Evolutionary conservation across 2,888 invertebrate species (phyloP), one percentile per base, ranked within the genome.

Genomic region (Ormyrus pomaceus): DNA sequence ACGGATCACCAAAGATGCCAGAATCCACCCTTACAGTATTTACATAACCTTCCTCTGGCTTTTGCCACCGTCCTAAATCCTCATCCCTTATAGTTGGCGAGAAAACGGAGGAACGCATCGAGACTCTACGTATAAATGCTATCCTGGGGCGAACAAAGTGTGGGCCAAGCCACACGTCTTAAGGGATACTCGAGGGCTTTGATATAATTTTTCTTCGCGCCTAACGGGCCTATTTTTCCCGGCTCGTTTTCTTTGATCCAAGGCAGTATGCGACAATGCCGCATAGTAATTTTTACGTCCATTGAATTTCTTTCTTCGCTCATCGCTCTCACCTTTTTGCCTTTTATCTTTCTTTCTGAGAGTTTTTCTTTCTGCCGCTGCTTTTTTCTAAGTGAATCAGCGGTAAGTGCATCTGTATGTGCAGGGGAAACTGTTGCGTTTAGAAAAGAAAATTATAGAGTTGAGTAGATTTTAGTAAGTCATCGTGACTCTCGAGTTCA

Each of bases 171-270:
- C 13, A 9, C 51, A 46, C 34, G 71, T 78, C 79, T 74, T 72
- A 78, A 68, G 71, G 69, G 62, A 74, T 69, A 50, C 58, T 64
- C 62, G 53, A 13, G 51, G 68, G 13, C 76, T 71, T 83, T 83
- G 86, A 87, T 86, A 84, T 87, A 88, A 88, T 87, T 88, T 87
- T 87, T 87, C 87, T 84, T 86, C 82, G 84, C 77, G n/a, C 82
- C 73, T 82, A 73, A 73, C n/a, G 72, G 56, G 5, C 13, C 51
- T 34, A 48, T 46, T 13, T 10, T 19, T 45, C 45, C 50, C 56
- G 69, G 68, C 56, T 69, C 70, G 69, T 64, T 71, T 71, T 79
- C 79, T 78, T 68, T 71, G 72, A 68, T 72, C 72, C 59, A 10
- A 4, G 11, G 5, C 19, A 72, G 48, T 34, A 48, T 55, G 19